These are phyloP conservation scores for Coremacera marginata DNA, from an alignment of 2,888 invertebrate species.

Conservation along the genomic window DNA sequence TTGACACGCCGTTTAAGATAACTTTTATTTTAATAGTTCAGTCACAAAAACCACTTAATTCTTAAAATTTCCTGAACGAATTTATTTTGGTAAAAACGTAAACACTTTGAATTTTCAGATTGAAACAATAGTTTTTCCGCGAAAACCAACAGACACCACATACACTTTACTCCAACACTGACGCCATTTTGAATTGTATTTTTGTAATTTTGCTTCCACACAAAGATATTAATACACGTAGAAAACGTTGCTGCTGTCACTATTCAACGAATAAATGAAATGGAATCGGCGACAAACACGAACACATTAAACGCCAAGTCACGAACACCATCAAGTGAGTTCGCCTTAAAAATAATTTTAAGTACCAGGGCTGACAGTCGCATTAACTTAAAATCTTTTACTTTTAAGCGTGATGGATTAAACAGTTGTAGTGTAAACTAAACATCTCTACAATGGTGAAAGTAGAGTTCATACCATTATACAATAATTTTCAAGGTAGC, in stretches of 20 bases:
- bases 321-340: constrained; percentile 24
- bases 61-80: not conserved
- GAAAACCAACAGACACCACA: constrained; percentile 42
- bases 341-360: not conserved
- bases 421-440: too few species aligned
- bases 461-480: too few species aligned
- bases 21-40: not conserved
- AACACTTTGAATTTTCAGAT: constrained; percentile 8
- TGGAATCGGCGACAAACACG: not conserved
- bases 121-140: constrained; percentile 28
- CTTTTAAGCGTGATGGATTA: too few species aligned
- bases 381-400: too few species aligned
- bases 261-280: constrained; percentile 21
- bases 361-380: too few species aligned
- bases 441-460: too few species aligned
- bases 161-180: constrained; percentile 51
- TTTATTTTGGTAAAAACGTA: not conserved
- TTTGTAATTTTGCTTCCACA: constrained; percentile 33
- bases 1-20: not conserved
- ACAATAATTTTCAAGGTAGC: too few species aligned
- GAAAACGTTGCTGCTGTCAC: constrained; percentile 29
- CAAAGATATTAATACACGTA: constrained; percentile 28
- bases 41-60: not conserved
- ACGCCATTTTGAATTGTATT: constrained; percentile 56
- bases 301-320: constrained; percentile 29